phyloP scores from a whole-genome alignment of 2,888 invertebrate genomes.

The Campoplex nolae region DNA sequence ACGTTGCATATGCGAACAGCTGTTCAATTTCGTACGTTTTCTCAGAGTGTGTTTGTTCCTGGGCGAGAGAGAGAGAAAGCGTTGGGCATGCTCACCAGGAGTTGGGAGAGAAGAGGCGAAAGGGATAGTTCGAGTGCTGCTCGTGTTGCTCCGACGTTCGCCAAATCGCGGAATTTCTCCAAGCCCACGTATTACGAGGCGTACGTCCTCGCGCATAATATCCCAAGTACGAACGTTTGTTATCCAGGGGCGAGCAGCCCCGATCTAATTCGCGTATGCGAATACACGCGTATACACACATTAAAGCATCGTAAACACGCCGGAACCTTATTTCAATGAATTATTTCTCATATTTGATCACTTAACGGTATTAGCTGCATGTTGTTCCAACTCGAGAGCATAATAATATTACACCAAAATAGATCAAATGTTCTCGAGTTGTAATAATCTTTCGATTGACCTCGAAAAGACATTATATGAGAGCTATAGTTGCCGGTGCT shows the following conservation, averaged over 20 bases:
- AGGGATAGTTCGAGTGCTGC: not conserved
- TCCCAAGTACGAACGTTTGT: slow-evolving; percentile 1
- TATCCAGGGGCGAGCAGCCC: slow-evolving; percentile 5
- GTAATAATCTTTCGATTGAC: no score
- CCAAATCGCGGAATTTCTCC: slow-evolving; percentile 23
- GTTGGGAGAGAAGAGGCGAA: not conserved
- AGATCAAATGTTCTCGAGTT: not conserved
- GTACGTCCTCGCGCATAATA: slow-evolving; percentile 30
- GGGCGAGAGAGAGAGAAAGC: slow-evolving; percentile 22
- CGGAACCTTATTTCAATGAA: not conserved
- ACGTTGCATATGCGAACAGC: slow-evolving; percentile 47
- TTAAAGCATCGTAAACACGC: not conserved
- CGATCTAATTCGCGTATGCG: slow-evolving; percentile 31
- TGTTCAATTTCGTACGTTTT: slow-evolving; percentile 43
- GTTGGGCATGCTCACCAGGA: not conserved
- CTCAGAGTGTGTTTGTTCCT: slow-evolving; percentile 60
- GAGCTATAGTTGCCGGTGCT: no score
- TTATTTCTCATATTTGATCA: not conserved
- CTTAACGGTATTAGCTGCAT: not conserved
- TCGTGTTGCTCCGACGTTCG: slow-evolving; percentile 24
- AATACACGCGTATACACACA: not conserved
- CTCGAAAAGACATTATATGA: no score
- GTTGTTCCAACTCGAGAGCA: not conserved
- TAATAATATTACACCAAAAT: not conserved
- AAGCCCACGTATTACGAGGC: slow-evolving; percentile 28